Evolutionary conservation across 30 jellyfish, hydroid and myxozoan genomes (phyloP), one percentile per base, ranked within the genome.

Genomic region (Chironex yamaguchii): DNA sequence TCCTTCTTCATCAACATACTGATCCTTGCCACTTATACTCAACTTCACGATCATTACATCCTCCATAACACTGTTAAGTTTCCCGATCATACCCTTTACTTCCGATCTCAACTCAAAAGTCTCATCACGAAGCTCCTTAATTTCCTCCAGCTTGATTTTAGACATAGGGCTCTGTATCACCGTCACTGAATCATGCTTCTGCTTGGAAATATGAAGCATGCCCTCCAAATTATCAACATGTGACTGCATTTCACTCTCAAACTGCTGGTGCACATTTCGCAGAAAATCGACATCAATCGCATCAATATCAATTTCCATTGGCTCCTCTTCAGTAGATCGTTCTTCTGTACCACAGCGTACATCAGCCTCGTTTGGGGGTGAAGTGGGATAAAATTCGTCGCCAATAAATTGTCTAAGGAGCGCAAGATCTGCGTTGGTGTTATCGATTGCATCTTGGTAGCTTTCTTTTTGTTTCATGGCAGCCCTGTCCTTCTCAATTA

Each of bases 131-230:
- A 94, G 74, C 42, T 68, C 72, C 68, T 89, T 94, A 31, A 94
- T 83, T 52, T 94, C 99, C 3, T 82, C 86, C 20, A 94, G 94
- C 34, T 94, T 94, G 4, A 94, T 89, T 66, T 94, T 94, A 3
- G 99, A 94, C 97, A 94, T 87, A 27, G 99, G 99, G 54, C 99
- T 94, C 36, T 87, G 97, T 23, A 89, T 95, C 23, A 94, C 94
- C 0, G 99, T 85, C n/a, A 94, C 97, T 17, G 97, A 58, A 62
- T 94, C 97, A 29, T 80, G 53, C 51, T 52, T 64, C 27, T 89
- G 91, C 53, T 89, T 89, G 20, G 99, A 82, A 0, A 78, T 71
- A 71, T 84, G 82, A 71, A 94, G 48, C 93, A 94, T 89, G 21
- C 97, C 99, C 36, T 94, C 99, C 0, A 94, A 85, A 31, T 89